Evolutionary conservation across 2,888 invertebrate genomes (phyloP).

Genomic region (Drosophila mimica): DNA sequence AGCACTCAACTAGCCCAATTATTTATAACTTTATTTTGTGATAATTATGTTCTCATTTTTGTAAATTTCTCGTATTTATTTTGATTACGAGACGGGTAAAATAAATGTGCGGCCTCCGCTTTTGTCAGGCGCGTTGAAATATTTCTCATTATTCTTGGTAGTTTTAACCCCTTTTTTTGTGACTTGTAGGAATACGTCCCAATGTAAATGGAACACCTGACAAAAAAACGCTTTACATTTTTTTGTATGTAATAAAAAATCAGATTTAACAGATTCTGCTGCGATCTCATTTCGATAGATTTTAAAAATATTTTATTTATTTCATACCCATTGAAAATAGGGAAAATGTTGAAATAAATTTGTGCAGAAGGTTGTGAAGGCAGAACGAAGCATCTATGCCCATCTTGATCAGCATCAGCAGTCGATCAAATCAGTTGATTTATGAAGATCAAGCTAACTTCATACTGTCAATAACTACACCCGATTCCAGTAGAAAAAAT

Average conservation of each 20-base stretch:
- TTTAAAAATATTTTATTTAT: background rate
- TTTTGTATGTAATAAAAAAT: background rate
- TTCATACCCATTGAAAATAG: background rate
- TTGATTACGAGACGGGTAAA: conserved; percentile 38
- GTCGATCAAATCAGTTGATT: background rate
- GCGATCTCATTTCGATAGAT: background rate
- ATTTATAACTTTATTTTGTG: conserved; percentile 21
- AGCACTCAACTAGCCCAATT: conserved; percentile 11
- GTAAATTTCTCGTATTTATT: conserved; percentile 1
- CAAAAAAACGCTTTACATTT: background rate
- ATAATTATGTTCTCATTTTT: conserved; percentile 9
- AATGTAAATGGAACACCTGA: conserved; percentile 13
- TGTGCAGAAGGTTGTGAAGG: background rate
- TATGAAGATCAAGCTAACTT: background rate
- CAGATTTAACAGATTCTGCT: background rate
- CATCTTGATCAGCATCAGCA: background rate
- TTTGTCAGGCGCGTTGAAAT: conserved; percentile 28
- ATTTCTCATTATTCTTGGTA: conserved; percentile 34
- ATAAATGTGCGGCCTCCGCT: conserved; percentile 32
- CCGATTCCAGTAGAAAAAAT: background rate
- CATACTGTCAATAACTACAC: background rate
- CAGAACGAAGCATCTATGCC: background rate
- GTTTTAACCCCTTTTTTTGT: conserved; percentile 3
- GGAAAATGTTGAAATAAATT: background rate
- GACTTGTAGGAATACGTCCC: conserved; percentile 5